Base-by-base conservation (phyloP, 2,797 vertebrate species). In the Gadopsis marmoratus region DNA sequence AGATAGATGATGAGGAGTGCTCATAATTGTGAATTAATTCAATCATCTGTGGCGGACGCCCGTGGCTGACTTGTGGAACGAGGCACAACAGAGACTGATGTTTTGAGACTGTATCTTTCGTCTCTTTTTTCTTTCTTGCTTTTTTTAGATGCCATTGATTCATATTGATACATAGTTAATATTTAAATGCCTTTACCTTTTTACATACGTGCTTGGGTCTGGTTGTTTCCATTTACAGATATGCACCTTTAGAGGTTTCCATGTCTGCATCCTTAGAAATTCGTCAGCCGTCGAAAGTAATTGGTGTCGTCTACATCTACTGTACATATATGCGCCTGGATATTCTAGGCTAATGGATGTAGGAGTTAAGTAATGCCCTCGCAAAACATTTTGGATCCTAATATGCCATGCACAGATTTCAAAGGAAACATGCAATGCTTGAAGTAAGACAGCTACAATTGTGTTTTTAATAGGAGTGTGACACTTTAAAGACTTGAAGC, bases 21-120 rank as follows among this genome's bases (percentile, higher is more conserved):
- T 89, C 85, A 78, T 93, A 91, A 95, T 93, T 92, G 87, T 81
- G 79, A 90, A 92, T 89, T 92, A 89, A 94, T 94, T 92, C 87
- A 81, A 80, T 94, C 90, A 92, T 92, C 87, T 85, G 70, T 86
- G 84, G 80, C 75, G 76, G 83, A 91, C 86, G 91, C 82, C 77
- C 19, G 23, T 68, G 85, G 85, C 81, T 65, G 65, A 80, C 59
- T 88, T 59, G 41, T 26, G 51, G 79, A 85, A 86, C 33, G 3
- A 86, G 74, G 58, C 62, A 56, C 75, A 65, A 62, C 39, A n/a
- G 35, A 87, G 69, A 78, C 48, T 53, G 54, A 79, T 85, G 69
- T 73, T 83, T 85, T 72, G 26, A 82, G 51, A 81, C 58, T 61
- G 6, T n/a, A 0, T 74, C 39, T 64, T 47, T 67, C 41, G 54